phyloP scores from a whole-genome alignment of 2,797 vertebrate species.

The Sebastes steindachneri region DNA sequence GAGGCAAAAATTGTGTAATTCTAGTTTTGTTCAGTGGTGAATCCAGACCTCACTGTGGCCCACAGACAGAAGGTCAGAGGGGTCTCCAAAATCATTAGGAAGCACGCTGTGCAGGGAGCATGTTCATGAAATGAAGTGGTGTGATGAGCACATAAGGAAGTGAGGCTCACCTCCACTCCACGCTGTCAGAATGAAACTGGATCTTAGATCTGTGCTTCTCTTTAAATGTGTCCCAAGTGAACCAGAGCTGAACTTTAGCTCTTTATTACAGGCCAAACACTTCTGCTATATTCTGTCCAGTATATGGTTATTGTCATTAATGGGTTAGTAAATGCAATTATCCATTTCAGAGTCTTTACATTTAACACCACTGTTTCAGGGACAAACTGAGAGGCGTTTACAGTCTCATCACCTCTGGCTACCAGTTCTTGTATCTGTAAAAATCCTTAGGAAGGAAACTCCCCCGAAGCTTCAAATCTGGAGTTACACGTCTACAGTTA shows the following conservation, averaged over 20 bases:
- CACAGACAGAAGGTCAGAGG: background rate
- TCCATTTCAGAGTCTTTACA: background rate
- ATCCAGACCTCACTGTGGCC: background rate
- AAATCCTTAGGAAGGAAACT: background rate
- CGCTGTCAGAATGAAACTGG: slow-evolving; percentile 14
- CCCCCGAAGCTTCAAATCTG: background rate
- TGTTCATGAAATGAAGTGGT: background rate
- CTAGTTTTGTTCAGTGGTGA: background rate
- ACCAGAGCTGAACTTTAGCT: background rate
- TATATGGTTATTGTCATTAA: background rate
- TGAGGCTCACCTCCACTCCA: background rate
- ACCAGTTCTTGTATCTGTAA: background rate
- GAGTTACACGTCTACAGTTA: background rate
- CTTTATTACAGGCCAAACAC: background rate
- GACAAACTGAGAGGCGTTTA: background rate
- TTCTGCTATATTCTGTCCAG: background rate
- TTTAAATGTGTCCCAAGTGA: background rate
- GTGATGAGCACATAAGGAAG: background rate
- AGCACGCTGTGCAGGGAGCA: background rate
- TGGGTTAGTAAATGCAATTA: background rate
- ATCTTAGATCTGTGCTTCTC: background rate
- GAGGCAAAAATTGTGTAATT: too few relatives aligned
- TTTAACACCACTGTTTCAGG: background rate
- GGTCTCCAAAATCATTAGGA: background rate
- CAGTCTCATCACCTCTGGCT: background rate